Evolutionary conservation across 2,888 invertebrate species (phyloP).

Genomic region (Pollenia labialis): DNA sequence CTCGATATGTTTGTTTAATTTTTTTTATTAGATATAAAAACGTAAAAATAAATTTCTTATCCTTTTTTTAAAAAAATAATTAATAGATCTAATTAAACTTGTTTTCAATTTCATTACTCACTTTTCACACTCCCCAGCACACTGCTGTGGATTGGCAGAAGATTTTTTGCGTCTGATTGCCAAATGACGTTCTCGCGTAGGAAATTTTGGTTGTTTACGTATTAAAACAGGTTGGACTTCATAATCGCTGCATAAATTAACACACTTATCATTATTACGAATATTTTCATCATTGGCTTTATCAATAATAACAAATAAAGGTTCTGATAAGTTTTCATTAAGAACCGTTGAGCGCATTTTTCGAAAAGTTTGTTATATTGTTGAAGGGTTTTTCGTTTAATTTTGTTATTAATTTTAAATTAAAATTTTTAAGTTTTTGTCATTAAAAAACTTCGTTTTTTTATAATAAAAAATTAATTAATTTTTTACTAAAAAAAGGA

Average conservation of each 20-base stretch:
- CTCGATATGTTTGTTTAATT: too few relatives aligned
- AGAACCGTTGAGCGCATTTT: conserved; percentile 56
- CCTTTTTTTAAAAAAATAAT: background rate
- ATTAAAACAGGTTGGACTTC: conserved; percentile 84
- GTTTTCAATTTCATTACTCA: conserved; percentile 21
- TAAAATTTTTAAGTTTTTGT: background rate
- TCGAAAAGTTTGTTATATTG: background rate
- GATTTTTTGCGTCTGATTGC: conserved; percentile 87
- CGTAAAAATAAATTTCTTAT: too few relatives aligned
- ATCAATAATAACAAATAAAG: conserved; percentile 58
- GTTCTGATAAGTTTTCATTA: conserved; percentile 9
- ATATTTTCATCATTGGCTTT: conserved; percentile 3
- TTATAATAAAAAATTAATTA: too few relatives aligned
- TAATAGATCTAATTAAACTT: background rate
- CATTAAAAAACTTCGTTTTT: background rate
- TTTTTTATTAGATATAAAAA: background rate
- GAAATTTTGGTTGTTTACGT: conserved; percentile 87
- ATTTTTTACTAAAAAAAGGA: too few relatives aligned
- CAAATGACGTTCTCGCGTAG: conserved; percentile 88
- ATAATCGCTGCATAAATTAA: conserved; percentile 75
- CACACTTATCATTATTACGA: conserved; percentile 31
- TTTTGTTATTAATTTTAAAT: conserved; percentile 5
- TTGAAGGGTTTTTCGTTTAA: background rate
- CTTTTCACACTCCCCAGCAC: conserved; percentile 46
- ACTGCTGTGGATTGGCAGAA: conserved; percentile 10